Evolutionary conservation across 2,113 vertebrate genomes (phyloP), one percentile per base, ranked within the genome.

Genomic region (Podarcis cretensis): DNA sequence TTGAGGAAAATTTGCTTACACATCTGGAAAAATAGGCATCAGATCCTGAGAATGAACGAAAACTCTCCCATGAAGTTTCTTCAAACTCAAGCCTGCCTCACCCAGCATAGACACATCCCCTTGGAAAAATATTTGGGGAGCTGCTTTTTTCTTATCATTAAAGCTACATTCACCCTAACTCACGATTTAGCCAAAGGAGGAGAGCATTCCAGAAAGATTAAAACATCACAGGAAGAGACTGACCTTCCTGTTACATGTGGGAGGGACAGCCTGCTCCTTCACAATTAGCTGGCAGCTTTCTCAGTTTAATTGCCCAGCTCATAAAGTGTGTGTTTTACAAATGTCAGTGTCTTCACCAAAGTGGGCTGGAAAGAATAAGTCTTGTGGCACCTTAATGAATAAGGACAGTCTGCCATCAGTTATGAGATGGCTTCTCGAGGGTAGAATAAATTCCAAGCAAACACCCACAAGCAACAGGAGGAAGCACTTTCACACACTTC

Each of bases 261-360:
- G 16, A 18, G 40, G 2, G 13, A 75, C 25, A 81, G 4, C 5
- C 68, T 30, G 7, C 25, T 27, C 7, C 12, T 65, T 76, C 73
- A 30, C 68, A 2, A 0, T 0, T 77, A 16, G 68, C 77, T 1
- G 0, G 0, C 27, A 1, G 13, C 0, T 13, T 4, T 0, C 18
- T 20, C 4, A 4, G 9, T 27, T 4, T 0, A 63, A 40, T 27
- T 5, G 13, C 6, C 75, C 82, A 83, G 81, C 82, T 87, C n/a
- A 0, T n/a, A 71, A 78, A 69, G 59, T 0, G n/a, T 32, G 37
- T 25, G n/a, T 6, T 89, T 90, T 30, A 1, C 87, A n/a, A 57
- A 79, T 90, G 85, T 83, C 90, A 92, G 48, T 92, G 18, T 86
- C 6, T 5, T 3, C 30, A 43, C 40, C 82, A 10, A 16, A 23